Evolutionary conservation across 2,888 invertebrate species (phyloP), one percentile per base, ranked within the genome.

Genomic region (Exephanes ischioxanthus): DNA sequence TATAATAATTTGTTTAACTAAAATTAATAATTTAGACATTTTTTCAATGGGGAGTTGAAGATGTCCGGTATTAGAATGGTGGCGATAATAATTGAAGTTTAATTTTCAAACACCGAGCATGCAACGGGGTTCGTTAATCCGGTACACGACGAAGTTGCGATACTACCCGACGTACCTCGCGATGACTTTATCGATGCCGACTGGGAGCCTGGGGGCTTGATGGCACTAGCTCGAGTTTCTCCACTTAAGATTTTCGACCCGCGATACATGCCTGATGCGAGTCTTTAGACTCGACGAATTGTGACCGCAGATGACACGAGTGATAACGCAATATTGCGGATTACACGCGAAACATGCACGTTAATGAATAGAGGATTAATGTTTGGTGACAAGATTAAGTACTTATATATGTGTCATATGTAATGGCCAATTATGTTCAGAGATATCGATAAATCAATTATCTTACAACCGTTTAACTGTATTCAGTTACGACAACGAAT

Each of bases 91-190:
- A 41, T 45, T 7, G 11, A 26, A 55, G 51, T 68, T 48, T 14
- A 16, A 37, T 66, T 55, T 33, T 14, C 41, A 9, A 53, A 48
- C 6, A 92, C 95, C 94, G 33, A 97, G 97, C 96, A 97, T 97
- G 91, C 97, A 97, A 41, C 98, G 97, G 80, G 97, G 96, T 88
- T 96, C 95, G 85, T 97, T 95, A 83, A 98, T 96, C 96, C 97
- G 97, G 93, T 96, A 97, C 93, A 97, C 96, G 71, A 95, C 94
- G 75, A 98, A 96, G 88, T 97, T 97, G 77, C 95, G 95, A 83
- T 95, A 95, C 2, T 95, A 94, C 91, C 97, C 97, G 86, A 95
- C 95, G 91, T 96, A 98, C 14, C 97, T 98, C 92, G 97, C 97
- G 55, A 97, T 94, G 51, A 95, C 93, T 71, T 95, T 94, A 86